Percentiles rank a stretch among this genome's conserved stretches.
These are phyloP conservation scores for Yponomeuta evonymella DNA, from an alignment of 2,888 invertebrate species.

Conservation along the genomic window DNA sequence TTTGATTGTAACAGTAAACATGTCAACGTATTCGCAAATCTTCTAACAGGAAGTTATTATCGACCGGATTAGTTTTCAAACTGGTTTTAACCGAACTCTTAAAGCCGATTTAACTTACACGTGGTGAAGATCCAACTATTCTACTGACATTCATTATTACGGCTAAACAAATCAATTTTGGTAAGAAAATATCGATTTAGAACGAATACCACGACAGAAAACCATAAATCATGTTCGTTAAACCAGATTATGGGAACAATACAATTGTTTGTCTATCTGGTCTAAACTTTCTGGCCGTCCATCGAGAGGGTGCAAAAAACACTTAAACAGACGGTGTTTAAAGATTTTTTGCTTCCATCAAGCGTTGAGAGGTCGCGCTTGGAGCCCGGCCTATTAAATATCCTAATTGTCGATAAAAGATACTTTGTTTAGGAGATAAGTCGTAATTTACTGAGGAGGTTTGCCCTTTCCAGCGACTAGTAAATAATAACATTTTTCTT, in stretches of 20 bases:
- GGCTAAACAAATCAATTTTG: background rate
- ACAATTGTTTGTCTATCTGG: background rate
- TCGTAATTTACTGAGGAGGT: background rate
- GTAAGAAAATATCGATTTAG: background rate
- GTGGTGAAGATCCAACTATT: background rate
- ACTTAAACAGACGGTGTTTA: background rate
- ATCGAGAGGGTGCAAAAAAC: background rate
- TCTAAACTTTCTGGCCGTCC: background rate
- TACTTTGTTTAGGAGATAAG: conserved; percentile 23
- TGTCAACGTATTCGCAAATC: conserved; percentile 10
- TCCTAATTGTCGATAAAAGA: conserved; percentile 42
- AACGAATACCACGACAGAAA: background rate
- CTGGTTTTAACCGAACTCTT: conserved; percentile 4
- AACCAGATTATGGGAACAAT: background rate
- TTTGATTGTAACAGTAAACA: background rate
- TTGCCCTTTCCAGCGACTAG: no score
- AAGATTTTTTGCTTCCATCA: conserved; percentile 39
- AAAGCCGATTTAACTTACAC: background rate
- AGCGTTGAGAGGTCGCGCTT: conserved; percentile 42
- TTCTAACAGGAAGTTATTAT: conserved; percentile 15
- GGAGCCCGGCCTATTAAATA: conserved; percentile 39
- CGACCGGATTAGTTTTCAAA: conserved; percentile 4
- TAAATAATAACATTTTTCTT: no score
- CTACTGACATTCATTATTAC: background rate
- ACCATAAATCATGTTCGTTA: background rate